Base-by-base conservation (phyloP, 2,888 invertebrate species). In the Apeira syringaria region DNA sequence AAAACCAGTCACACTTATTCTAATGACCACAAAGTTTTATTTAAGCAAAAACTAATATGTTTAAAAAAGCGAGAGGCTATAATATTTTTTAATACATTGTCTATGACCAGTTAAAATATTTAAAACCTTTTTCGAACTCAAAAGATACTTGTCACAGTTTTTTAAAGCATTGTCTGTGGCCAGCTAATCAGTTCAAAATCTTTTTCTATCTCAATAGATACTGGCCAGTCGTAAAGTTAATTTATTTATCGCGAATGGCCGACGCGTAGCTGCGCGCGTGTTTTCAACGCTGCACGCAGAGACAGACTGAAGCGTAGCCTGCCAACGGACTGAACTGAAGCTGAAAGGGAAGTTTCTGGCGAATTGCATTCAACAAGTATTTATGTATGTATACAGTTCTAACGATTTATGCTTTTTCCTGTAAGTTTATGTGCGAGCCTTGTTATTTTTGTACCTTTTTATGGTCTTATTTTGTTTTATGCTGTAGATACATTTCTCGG, bases 351-450 rank as follows among this genome's bases (percentile, higher is more conserved):
- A 64, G 47, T 66, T 65, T 38, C 34, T 45, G 47, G 45, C 17
- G 32, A 50, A 30, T 48, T 54, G 56, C 64, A 57, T 74, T 69
- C 77, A 78, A 78, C 79, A 78, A 78, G 79, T 78, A 75, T 39
- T 9, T 24, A 24, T 9, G 53, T 61, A 59, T 43, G 45, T 57
- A 47, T 47, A 40, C 32, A 39, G 35, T 31, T 37, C 27, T 35
- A 11, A 9, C 12, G 6, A 20, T 2, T 20, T 5, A 5, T 7
- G 6, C 20, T 1, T 1, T 20, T 7, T 20, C 2, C 20, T 6
- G 15, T 15, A 15, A 4, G 15, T 15, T 15, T 15, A 15, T 4
- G 15, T 4, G 15, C n/a, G n/a, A n/a, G n/a, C n/a, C n/a, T n/a
- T n/a, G n/a, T n/a, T n/a, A n/a, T n/a, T n/a, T 15, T 15, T 15